Base-by-base conservation (phyloP, 2,797 vertebrate genomes). In the Arctocebus calabarensis region DNA sequence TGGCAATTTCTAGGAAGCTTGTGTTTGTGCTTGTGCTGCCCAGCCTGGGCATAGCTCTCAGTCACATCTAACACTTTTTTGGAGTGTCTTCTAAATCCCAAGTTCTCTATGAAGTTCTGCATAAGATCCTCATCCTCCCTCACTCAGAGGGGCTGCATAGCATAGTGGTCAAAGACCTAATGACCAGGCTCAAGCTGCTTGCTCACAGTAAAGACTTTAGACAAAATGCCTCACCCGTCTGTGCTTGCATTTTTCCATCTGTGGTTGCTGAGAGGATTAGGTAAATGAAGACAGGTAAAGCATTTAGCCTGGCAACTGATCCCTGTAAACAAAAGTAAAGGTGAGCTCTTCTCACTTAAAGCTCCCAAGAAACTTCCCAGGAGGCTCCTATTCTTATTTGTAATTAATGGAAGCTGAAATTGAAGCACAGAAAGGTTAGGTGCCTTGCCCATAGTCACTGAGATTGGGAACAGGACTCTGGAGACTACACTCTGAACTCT, bases 381-480 rank as follows among this genome's bases (percentile, higher is more conserved):
- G n/a, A 52, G 4, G 2, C 48, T 71, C 59, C 77, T 32, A 23
- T 90, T 40, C 92, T 95, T 52, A 88, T 88, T 93, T 91, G 29
- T 64, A 25, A 43, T 79, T 89, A n/a, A 43, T 52, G 23, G 48
- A 81, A 57, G 23, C 73, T 90, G 84, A 91, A 82, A 68, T 12
- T 0, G 29, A 93, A 57, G 37, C 32, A n/a, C 34, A 48, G 45
- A 73, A 61, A 70, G 20, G 23, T 40, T 43, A 75, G 77, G 27
- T 52, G 9, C 55, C 34, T 90, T n/a, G 34, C 3, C n/a, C 48
- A 68, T 16, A 55, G 37, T 73, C 55, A 66, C 48, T 81, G 32
- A 73, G 62, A 79, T 25, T n/a, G 40, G 37, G 37, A 88, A 34
- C 3, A 57, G 78, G 43, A 84, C 27, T 95, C 4, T 8, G 48